These are phyloP conservation scores for Rhincodon typus DNA, from an alignment of 2,797 vertebrate genomes.

Conservation along the genomic window DNA sequence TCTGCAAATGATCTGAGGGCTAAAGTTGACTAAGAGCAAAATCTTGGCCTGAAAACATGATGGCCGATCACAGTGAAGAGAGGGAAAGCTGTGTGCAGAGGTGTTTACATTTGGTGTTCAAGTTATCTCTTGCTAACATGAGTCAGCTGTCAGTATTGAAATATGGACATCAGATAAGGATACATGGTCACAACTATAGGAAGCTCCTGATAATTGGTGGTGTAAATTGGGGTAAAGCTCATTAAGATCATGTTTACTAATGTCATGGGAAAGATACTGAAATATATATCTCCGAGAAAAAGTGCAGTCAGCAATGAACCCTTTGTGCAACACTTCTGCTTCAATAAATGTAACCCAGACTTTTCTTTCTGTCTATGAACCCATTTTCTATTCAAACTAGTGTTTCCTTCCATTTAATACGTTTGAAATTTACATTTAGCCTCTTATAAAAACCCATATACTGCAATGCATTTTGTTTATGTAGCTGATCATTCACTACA, in stretches of 20 bases:
- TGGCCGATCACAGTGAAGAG: not conserved
- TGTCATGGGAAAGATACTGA: too few species aligned
- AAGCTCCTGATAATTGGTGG: not conserved
- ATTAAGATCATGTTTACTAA: not conserved
- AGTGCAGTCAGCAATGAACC: not conserved
- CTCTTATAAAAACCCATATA: not conserved
- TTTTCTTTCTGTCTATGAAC: not conserved
- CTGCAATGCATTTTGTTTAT: not conserved
- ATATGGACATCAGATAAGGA: not conserved
- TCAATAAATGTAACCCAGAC: not conserved
- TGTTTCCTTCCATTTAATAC: not conserved
- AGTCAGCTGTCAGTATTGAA: not conserved
- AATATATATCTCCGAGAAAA: not conserved
- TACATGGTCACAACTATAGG: not conserved
- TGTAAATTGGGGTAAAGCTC: not conserved
- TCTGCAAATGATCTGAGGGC: too few species aligned
- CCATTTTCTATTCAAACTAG: not conserved
- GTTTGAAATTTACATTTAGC: not conserved
- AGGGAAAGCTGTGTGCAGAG: too few species aligned
- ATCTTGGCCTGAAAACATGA: not conserved
- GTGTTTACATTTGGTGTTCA: not conserved
- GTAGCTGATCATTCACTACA: not conserved
- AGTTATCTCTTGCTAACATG: not conserved
- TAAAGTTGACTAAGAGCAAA: too few species aligned
- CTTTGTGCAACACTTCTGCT: not conserved